Percentiles rank a stretch among this genome's conserved stretches.
These are phyloP conservation scores for Apodemus agrarius DNA, from an alignment of 2,797 vertebrate species.

Conservation along the genomic window DNA sequence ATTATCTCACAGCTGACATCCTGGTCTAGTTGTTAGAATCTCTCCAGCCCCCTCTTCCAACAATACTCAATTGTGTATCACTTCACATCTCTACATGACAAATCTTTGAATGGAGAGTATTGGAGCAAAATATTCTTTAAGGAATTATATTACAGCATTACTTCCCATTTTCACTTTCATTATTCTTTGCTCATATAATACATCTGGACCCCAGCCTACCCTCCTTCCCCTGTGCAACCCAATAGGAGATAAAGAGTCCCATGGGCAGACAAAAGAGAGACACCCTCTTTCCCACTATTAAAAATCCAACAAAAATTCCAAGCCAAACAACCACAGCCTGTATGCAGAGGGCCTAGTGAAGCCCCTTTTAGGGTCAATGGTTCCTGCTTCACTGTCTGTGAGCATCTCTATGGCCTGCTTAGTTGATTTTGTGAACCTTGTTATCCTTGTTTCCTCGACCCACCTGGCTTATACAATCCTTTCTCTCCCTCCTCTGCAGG, in stretches of 20 bases:
- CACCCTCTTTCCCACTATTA: not conserved
- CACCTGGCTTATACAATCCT: not conserved
- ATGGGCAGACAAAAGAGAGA: not conserved
- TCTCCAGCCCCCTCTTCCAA: not conserved
- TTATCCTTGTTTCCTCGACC: not conserved
- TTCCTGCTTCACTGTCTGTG: not conserved
- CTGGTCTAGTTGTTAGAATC: not conserved
- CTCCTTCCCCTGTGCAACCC: not conserved
- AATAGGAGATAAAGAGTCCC: not conserved
- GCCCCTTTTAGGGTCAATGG: rapidly evolving
- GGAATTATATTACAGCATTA: not conserved
- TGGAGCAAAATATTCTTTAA: not conserved
- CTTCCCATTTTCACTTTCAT: not conserved
- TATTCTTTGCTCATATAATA: not conserved
- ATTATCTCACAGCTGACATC: not conserved
- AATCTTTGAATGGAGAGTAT: not conserved
- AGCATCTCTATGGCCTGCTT: not conserved
- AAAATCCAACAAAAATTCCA: not conserved
- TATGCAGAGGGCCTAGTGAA: not conserved
- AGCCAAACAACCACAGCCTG: not conserved
- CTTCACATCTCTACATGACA: not conserved
- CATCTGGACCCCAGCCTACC: not conserved
- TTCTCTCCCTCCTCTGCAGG: not conserved
- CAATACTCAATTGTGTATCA: not conserved
- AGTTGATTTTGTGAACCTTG: not conserved